Evolutionary conservation across 35 echinoderm and acorn worm genomes (phyloP).

Genomic region (Chiridota heheva): DNA sequence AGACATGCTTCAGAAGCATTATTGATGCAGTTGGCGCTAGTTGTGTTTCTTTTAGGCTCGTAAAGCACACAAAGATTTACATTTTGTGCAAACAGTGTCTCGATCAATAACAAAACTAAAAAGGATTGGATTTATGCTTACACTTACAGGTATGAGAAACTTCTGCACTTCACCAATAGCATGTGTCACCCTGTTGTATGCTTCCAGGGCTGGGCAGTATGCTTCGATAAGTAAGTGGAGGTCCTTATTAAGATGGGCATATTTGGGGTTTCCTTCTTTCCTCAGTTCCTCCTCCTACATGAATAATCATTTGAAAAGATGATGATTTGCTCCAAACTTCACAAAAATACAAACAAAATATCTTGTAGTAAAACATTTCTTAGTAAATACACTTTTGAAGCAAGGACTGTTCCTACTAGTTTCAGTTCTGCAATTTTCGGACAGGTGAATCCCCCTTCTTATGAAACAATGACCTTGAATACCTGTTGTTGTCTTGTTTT

Average conservation of each 20-base stretch:
- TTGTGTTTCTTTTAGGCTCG: too few relatives aligned
- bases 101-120: too few relatives aligned
- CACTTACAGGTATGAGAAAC: conserved; percentile 53
- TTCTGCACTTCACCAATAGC: conserved; percentile 41
- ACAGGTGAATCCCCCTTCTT: neutral
- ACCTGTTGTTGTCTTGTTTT: neutral
- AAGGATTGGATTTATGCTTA: too few relatives aligned
- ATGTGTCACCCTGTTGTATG: conserved; percentile 30
- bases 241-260: conserved; percentile 36
- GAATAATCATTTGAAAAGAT: neutral
- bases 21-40: too few relatives aligned
- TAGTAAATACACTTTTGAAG: neutral
- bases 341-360: neutral
- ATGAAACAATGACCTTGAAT: neutral
- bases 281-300: conserved; percentile 44
- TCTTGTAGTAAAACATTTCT: neutral
- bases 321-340: neutral
- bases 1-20: too few relatives aligned
- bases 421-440: neutral
- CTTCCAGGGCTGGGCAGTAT: conserved; percentile 24
- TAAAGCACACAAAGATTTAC: too few relatives aligned
- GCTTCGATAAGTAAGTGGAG: conserved; percentile 45
- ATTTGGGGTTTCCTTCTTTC: conserved; percentile 18
- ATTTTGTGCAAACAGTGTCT: too few relatives aligned
- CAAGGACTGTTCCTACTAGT: neutral